Conservation (phyloP, 2,888 invertebrate genomes). For the Leucania comma region DNA sequence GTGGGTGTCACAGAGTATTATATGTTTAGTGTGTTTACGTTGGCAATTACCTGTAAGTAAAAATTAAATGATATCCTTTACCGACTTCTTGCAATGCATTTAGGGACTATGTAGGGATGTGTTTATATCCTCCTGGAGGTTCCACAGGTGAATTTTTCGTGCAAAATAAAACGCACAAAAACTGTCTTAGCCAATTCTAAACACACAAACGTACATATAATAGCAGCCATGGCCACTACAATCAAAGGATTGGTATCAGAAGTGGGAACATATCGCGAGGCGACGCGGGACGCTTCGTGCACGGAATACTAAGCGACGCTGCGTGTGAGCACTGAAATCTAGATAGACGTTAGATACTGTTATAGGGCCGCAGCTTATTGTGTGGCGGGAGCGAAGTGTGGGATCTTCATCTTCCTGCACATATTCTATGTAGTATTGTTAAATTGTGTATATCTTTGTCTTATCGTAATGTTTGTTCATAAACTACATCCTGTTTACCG, state of each 20-base stretch:
- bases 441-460: constrained; percentile 30
- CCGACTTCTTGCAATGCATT: not conserved
- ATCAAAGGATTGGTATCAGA: constrained; percentile 64
- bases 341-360: constrained; percentile 71
- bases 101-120: not conserved
- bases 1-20: not conserved
- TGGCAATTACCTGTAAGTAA: too few species aligned
- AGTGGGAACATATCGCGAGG: constrained; percentile 74
- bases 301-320: constrained; percentile 79
- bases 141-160: too few species aligned
- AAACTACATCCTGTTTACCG: constrained; percentile 1
- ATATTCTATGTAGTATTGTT: constrained; percentile 29
- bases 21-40: not conserved
- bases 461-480: constrained; percentile 19
- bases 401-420: constrained; percentile 61
- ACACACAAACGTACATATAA: constrained; percentile 48
- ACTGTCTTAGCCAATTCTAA: constrained; percentile 28
- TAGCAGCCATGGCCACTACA: constrained; percentile 35
- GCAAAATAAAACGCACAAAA: not conserved
- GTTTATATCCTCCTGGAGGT: not conserved
- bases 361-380: constrained; percentile 49
- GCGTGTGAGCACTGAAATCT: constrained; percentile 71
- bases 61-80: not conserved
- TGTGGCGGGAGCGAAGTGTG: constrained; percentile 43
- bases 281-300: constrained; percentile 67